A percentile compares a stretch with the other conserved stretches of the same genome.
Evolutionary conservation across 2,113 vertebrate species (phyloP).

Genomic region (Condylura cristata): DNA sequence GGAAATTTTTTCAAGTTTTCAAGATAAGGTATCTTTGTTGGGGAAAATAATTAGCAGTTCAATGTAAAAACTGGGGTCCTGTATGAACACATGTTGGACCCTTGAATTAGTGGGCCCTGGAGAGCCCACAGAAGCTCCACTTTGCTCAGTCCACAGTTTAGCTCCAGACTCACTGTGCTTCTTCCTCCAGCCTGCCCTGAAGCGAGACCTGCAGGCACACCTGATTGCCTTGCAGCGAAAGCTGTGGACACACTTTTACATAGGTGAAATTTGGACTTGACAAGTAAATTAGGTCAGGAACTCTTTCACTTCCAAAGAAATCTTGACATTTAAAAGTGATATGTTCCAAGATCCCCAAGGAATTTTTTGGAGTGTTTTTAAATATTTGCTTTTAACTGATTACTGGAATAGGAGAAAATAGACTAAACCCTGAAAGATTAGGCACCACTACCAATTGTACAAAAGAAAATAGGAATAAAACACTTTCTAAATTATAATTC

Average conservation of each 20-base stretch:
- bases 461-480: not conserved
- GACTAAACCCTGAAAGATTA: not conserved
- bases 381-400: slow-evolving; percentile 19
- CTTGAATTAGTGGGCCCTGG: not conserved
- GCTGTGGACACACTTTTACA: not conserved
- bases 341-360: not conserved
- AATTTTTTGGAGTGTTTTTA: not conserved
- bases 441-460: not conserved
- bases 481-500: not conserved
- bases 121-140: not conserved
- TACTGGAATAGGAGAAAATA: not conserved
- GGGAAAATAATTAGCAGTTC: not conserved
- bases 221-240: not conserved
- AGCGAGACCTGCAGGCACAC: too few relatives aligned
- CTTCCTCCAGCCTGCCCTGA: not conserved
- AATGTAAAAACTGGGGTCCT: not conserved
- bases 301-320: not conserved
- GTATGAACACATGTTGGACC: not conserved
- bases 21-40: not conserved
- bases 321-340: not conserved
- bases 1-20: not conserved
- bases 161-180: not conserved
- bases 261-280: not conserved
- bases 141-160: not conserved
- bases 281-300: not conserved